Percentiles rank a stretch among this genome's conserved stretches.
Conservation (phyloP, 2,888 invertebrate species). For the Stenodera caucasica region DNA sequence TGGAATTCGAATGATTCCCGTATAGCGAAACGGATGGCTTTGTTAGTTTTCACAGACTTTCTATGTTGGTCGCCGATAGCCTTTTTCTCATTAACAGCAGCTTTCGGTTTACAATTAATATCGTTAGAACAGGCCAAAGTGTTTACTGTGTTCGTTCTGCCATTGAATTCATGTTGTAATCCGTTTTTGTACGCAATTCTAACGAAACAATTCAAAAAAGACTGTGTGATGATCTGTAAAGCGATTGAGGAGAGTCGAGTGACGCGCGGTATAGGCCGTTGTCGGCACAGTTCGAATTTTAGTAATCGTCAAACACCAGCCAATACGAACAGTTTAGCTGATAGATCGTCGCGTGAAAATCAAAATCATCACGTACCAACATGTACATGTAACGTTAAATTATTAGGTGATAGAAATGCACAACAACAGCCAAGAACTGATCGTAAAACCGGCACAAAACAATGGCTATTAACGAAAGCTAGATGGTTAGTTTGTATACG, state of each 20-base stretch:
- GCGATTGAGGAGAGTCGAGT: slow-evolving; percentile 94
- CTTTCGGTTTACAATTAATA: slow-evolving; percentile 87
- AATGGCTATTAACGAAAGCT: slow-evolving; percentile 55
- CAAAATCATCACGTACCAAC: slow-evolving; percentile 61
- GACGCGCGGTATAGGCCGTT: slow-evolving; percentile 82
- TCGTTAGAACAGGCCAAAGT: slow-evolving; percentile 95
- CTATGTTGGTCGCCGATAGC: slow-evolving; percentile 98
- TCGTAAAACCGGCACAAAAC: slow-evolving; percentile 49
- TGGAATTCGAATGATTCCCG: slow-evolving; percentile 98
- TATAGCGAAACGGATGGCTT: slow-evolving; percentile 95
- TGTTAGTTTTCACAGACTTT: slow-evolving; percentile 96
- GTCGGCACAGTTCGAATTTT: slow-evolving; percentile 84
- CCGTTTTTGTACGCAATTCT: slow-evolving; percentile 97
- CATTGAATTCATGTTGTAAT: slow-evolving; percentile 96
- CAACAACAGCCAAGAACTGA: slow-evolving; percentile 41
- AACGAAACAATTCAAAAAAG: slow-evolving; percentile 97
- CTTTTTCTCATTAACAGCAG: slow-evolving; percentile 91
- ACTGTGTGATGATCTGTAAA: slow-evolving; percentile 94
- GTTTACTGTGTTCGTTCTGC: slow-evolving; percentile 93
- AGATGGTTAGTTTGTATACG: slow-evolving; percentile 58
- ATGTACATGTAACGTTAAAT: slow-evolving; percentile 63
- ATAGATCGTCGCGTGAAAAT: slow-evolving; percentile 75
- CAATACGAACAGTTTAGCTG: slow-evolving; percentile 81
- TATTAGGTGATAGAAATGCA: slow-evolving; percentile 55
- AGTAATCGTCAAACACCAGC: slow-evolving; percentile 86